Percentiles rank a stretch among this genome's conserved stretches.
Evolutionary conservation across 2,888 invertebrate genomes (phyloP).

Genomic region (Agrochola litura): DNA sequence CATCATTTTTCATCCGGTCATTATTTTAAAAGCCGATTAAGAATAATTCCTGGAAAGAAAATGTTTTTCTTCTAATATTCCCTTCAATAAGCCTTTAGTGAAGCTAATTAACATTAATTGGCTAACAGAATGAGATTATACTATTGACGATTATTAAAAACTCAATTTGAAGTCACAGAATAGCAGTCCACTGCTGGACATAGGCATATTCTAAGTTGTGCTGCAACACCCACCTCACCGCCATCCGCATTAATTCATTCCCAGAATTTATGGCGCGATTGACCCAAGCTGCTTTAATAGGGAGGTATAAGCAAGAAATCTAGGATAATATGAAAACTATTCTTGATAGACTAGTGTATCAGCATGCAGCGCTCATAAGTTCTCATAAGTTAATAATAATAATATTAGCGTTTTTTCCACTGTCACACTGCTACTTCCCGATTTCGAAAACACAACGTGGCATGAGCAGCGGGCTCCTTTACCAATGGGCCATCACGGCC

Average conservation of each 20-base stretch:
- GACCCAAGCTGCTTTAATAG: too few relatives aligned
- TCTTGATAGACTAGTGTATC: neutral
- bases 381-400: neutral
- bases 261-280: neutral
- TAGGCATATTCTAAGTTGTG: neutral
- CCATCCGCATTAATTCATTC: neutral
- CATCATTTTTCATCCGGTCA: slow-evolving; percentile 11
- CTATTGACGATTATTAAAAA: neutral
- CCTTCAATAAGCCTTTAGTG: slow-evolving; percentile 2
- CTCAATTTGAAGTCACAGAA: neutral
- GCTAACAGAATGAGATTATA: neutral
- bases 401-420: neutral
- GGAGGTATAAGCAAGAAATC: neutral
- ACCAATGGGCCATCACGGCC: neutral
- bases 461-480: neutral
- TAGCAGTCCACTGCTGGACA: neutral
- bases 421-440: neutral
- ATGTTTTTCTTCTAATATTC: slow-evolving; percentile 9
- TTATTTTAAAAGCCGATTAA: slow-evolving; percentile 25
- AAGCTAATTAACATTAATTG: slow-evolving; percentile 11
- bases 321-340: neutral
- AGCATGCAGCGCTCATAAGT: neutral
- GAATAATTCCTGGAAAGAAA: slow-evolving; percentile 7
- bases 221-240: neutral
- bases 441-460: neutral